Base-by-base conservation (phyloP, 2,888 invertebrate species). In the Drosophila trichaetosa region DNA sequence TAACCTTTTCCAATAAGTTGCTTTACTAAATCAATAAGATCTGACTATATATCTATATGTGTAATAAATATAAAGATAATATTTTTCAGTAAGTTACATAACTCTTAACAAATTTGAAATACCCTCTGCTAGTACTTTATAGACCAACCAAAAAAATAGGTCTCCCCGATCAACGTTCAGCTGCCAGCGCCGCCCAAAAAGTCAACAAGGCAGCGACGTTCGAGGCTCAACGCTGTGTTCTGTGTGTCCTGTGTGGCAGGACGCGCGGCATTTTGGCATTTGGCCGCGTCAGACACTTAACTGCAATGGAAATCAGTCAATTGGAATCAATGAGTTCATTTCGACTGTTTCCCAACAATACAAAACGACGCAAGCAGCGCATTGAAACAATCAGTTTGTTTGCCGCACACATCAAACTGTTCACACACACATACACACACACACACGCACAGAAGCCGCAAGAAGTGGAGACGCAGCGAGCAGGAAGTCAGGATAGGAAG, bases 311-410 rank as follows among this genome's bases (percentile, higher is more conserved):
- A 90, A 83, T 90, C 93, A 93, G 92, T 93, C 93, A 92, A 89
- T 91, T 87, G 93, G 93, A 93, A 93, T 93, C 92, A 91, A 93
- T 91, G 92, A 91, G 89, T 90, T 79, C 90, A 88, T 90, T 87
- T 91, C 87, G 85, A 83, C 89, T 91, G 91, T 92, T 91, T 90
- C 88, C 90, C 90, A 90, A 91, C 87, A 87, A 83, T 80, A 69
- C 76, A 82, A 82, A 89, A 78, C 76, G 83, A 27, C 57, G 72
- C 29, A 49, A 48, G 59, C 72, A 76, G 66, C 73, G 86, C 80
- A 88, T 80, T 82, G 86, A 88, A 87, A 87, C 85, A 86, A 86
- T 83, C 86, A 78, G 78, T 88, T 90, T 91, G 91, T 91, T 91
- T 91, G 86, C 81, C 83, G 81, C 83, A 83, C 86, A 73, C 66